Evolutionary conservation across 1,140 invertebrate genomes (phyloP).

Genomic region (Metopolophium dirhodum): DNA sequence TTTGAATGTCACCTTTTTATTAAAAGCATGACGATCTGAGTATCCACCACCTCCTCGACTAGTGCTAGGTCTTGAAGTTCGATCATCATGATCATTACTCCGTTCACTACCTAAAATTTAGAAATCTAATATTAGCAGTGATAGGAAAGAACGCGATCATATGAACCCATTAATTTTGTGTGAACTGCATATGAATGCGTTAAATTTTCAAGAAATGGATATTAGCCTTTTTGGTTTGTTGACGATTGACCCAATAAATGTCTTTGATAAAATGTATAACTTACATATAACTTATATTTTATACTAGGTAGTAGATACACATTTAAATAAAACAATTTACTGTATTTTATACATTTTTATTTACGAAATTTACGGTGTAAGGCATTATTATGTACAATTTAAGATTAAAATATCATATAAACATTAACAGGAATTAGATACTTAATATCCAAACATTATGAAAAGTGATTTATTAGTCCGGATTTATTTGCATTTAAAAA

Average conservation of each 20-base stretch:
- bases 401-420: neutral
- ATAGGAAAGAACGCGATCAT: neutral
- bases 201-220: no score
- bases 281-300: no score
- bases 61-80: constrained; percentile 25
- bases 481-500: no score
- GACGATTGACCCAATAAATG: no score
- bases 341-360: neutral
- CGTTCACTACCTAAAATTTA: neutral
- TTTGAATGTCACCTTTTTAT: constrained; percentile 40
- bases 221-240: no score
- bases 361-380: neutral
- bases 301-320: no score
- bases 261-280: no score
- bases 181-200: neutral
- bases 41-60: constrained; percentile 35
- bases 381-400: neutral
- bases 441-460: no score
- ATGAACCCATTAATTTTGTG: neutral
- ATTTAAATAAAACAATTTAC: no score
- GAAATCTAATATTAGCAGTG: neutral
- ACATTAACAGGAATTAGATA: neutral
- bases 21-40: constrained; percentile 23
- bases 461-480: no score
- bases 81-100: constrained; percentile 33